A percentile compares a stretch with the other conserved stretches of the same genome.
phyloP scores from a whole-genome alignment of 2,888 invertebrate species.

The Cataglyphis altisquamis region DNA sequence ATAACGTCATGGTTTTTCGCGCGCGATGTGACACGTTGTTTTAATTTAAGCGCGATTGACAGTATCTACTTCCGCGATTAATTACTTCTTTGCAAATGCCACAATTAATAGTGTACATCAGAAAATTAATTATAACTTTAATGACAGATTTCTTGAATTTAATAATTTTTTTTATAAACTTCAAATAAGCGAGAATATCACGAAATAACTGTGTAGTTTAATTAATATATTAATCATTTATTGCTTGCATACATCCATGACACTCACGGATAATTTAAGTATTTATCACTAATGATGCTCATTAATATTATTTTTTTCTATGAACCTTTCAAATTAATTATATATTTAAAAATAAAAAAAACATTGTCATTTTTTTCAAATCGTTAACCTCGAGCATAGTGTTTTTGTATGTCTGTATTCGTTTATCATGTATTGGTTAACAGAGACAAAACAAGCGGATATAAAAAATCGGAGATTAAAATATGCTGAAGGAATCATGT shows the following conservation, averaged over 20 bases:
- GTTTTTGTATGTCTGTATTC: not conserved
- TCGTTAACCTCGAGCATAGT: not conserved
- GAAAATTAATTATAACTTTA: not conserved
- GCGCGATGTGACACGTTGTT: constrained; percentile 16
- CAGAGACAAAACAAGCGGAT: not conserved
- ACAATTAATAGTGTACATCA: constrained; percentile 66
- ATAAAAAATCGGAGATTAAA: constrained; percentile 28
- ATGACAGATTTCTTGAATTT: not conserved
- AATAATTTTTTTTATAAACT: not conserved
- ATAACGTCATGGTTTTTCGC: constrained; percentile 52
- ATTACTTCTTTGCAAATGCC: constrained; percentile 65
- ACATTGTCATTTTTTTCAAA: not conserved
- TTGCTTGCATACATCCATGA: not conserved
- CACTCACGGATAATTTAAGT: not conserved
- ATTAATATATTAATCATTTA: not conserved
- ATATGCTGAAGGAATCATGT: constrained; percentile 40
- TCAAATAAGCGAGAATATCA: constrained; percentile 7
- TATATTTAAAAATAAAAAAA: not conserved
- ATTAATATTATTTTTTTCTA: constrained; percentile 15
- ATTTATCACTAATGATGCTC: not conserved
- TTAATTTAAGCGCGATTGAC: constrained; percentile 11
- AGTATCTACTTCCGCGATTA: constrained; percentile 45
- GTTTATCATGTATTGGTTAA: not conserved
- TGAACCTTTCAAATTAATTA: not conserved
- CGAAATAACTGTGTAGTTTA: not conserved